A percentile compares a stretch with the other conserved stretches of the same genome.
Evolutionary conservation across 2,797 vertebrate species (phyloP).

Genomic region (Chelonia mydas): DNA sequence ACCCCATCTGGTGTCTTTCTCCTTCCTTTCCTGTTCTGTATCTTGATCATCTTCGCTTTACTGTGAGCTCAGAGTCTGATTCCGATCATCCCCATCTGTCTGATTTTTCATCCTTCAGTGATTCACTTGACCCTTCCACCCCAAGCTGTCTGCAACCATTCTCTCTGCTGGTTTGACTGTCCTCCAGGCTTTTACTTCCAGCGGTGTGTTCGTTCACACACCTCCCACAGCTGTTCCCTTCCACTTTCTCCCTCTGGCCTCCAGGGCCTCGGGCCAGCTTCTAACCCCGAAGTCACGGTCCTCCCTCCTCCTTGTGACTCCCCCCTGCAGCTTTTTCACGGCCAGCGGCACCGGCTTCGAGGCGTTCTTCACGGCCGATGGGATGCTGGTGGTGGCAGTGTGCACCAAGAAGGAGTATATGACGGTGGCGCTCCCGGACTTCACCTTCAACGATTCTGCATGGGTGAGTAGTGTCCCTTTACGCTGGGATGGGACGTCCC

Average conservation of each 20-base stretch:
- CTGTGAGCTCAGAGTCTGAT: background rate
- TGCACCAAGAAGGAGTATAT: conserved; percentile 98
- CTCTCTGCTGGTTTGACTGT: background rate
- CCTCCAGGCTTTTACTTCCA: background rate
- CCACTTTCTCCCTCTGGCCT: background rate
- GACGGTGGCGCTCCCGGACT: conserved; percentile 89
- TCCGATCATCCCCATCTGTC: background rate
- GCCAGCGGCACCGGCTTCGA: conserved; percentile 94
- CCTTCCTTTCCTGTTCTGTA: background rate
- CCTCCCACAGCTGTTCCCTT: background rate
- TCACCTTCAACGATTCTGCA: conserved; percentile 86
- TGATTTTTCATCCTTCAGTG: background rate
- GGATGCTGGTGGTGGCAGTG: conserved; percentile 94
- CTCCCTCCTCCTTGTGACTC: background rate
- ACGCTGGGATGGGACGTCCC: accelerated
- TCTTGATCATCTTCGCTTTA: background rate
- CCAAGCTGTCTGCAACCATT: background rate
- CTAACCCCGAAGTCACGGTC: background rate
- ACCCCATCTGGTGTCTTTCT: background rate
- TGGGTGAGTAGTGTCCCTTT: conserved; percentile 85
- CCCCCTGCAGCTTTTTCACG: conserved; percentile 89
- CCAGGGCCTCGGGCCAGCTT: background rate
- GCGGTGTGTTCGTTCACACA: background rate
- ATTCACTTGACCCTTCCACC: background rate
- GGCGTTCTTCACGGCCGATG: conserved; percentile 93